Evolutionary conservation across 2,888 invertebrate species (phyloP), one percentile per base, ranked within the genome.

Genomic region (Tortricodes alternella): DNA sequence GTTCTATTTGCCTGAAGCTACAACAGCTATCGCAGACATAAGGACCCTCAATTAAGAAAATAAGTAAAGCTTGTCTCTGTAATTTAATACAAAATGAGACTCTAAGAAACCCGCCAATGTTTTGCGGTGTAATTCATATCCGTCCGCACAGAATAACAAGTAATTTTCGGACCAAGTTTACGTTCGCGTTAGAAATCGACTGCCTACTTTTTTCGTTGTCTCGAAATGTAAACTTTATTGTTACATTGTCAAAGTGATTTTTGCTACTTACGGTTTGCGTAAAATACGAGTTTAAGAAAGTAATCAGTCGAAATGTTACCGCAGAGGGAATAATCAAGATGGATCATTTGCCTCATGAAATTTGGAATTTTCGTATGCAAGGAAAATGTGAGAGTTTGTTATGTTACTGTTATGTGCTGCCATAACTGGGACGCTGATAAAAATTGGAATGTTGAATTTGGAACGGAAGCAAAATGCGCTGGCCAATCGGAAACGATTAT

Each of bases 101-200:
- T 43, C 29, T 38, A 56, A 56, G 48, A 50, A 49, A 55, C 34
- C 37, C 49, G 37, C 37, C 46, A 53, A 43, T 43, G 46, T 58
- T 53, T 58, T 58, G 53, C 53, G 48, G 27, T 48, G 41, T 46
- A 53, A 58, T 58, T 58, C 53, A 58, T 53, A 53, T 37, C 46
- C 48, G 53, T 49, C 56, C 46, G 59, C 55, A 52, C 56, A 50
- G 51, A 60, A 62, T 61, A 65, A 58, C 41, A 57, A 52, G 52
- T 61, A 62, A 62, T 63, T 68, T 65, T 61, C 41, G 48, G 43
- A 41, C 58, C 34, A 62, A 63, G 61, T 63, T 59, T 61, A 62
- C 55, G 63, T 66, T 63, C 62, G 60, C 51, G 57, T 60, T 60
- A 59, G 63, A 67, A 66, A 68, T 66, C 60, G 56, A 52, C 43